Evolutionary conservation across 2,888 invertebrate species (phyloP), one percentile per base, ranked within the genome.

Genomic region (Ischnus inquisitorius): DNA sequence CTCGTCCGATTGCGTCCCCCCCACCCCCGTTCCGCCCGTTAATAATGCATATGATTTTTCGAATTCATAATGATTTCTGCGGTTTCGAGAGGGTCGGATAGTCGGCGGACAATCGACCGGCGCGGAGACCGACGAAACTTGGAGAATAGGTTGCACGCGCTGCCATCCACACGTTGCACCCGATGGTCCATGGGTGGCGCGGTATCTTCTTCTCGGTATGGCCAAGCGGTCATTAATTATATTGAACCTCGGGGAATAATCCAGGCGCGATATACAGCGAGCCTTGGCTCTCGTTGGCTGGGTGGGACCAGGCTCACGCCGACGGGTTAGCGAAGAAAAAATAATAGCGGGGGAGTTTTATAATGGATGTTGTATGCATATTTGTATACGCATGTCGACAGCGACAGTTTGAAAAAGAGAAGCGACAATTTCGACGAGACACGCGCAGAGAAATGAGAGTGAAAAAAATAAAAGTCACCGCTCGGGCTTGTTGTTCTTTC

Each of bases 171-270:
- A 60, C 25, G 48, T 57, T 46, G 41, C 57, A 34, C 41, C 39
- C 2, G 62, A 74, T 62, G 69, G 72, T 75, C 75, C 81, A 84
- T 84, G 84, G 84, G 84, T 84, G 84, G 84, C 60, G 69, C 60
- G 69, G 81, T 64, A n/a, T 79, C 67, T 69, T 68, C 72, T 84
- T 81, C 81, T 65, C 68, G 67, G 72, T 83, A 72, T 65, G 46
- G 83, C 80, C 77, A 71, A 81, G 72, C 71, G 82, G 84, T 79
- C 84, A 84, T 84, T 84, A 84, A 84, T 84, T 84, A 84, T 75
- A 84, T 84, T 81, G 84, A 84, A 69, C 84, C 34, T 78, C 84
- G 81, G 78, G 72, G 81, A 84, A 81, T 81, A 84, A 60, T 65
- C 72, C 25, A 54, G 60, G 34, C 62, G 16, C n/a, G 64, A 28